These are phyloP conservation scores for Corapipo altera DNA, from an alignment of 2,113 vertebrate species.

Conservation along the genomic window DNA sequence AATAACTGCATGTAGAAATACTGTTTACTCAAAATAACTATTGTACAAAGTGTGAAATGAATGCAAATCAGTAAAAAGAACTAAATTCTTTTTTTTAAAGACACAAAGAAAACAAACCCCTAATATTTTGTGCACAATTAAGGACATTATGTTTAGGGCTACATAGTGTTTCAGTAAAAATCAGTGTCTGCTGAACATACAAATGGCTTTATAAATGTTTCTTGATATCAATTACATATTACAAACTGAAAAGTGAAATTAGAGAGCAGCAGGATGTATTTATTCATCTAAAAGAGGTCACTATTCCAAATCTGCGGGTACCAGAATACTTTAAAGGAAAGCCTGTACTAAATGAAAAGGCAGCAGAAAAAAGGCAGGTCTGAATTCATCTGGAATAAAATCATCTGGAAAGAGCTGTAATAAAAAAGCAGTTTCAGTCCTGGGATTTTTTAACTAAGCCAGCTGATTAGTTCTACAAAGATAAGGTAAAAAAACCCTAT, in stretches of 20 bases:
- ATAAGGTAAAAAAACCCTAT: neutral
- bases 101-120: neutral
- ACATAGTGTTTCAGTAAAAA: neutral
- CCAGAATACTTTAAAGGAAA: neutral
- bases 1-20: neutral
- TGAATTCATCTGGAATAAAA: neutral
- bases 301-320: neutral
- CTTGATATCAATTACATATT: neutral
- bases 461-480: slow-evolving; percentile 14
- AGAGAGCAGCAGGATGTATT: neutral
- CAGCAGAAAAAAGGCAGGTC: neutral
- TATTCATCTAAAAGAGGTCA: neutral
- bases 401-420: neutral
- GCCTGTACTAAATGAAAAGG: neutral
- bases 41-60: neutral
- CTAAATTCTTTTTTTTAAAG: neutral
- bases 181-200: neutral
- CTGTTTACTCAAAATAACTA: neutral
- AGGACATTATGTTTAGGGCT: neutral
- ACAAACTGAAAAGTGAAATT: neutral
- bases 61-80: neutral
- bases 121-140: neutral
- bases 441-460: neutral
- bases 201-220: neutral
- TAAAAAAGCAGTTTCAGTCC: neutral